Percentiles rank a stretch among this genome's conserved stretches.
These are phyloP conservation scores for Cygnus buccinator DNA, from an alignment of 2,113 vertebrate species.

Conservation along the genomic window DNA sequence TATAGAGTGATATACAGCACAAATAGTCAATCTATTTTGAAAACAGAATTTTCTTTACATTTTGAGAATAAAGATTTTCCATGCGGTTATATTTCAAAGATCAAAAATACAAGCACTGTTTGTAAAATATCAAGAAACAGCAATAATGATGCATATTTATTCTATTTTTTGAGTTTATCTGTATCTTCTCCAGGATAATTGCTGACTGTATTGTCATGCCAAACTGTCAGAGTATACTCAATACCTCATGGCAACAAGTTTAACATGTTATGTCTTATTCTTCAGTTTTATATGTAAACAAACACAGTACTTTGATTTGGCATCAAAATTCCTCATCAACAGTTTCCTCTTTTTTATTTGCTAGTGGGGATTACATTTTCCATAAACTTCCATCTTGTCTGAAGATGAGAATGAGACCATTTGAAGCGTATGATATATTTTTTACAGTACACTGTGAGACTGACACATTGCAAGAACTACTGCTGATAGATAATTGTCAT, in stretches of 20 bases:
- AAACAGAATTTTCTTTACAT: not conserved
- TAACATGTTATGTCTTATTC: not conserved
- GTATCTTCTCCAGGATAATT: not conserved
- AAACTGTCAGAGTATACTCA: not conserved
- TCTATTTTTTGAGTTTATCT: not conserved
- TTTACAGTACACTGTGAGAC: not conserved
- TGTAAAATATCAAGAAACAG: not conserved
- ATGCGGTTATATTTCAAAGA: not conserved
- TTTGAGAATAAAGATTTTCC: not conserved
- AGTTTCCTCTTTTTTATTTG: not conserved
- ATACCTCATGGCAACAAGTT: not conserved
- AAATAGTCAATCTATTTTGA: not conserved
- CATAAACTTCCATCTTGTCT: not conserved
- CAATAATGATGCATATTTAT: not conserved
- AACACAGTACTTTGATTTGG: not conserved
- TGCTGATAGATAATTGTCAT: not conserved
- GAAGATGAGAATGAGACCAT: not conserved
- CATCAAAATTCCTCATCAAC: not conserved
- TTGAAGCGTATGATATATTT: not conserved
- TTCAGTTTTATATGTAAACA: constrained; percentile 25
- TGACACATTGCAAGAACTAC: not conserved
- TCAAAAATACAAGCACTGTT: not conserved
- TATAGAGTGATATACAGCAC: not conserved
- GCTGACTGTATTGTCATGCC: not conserved
- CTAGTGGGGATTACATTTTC: not conserved